Conservation (phyloP, 2,113 vertebrate species). For the Melospiza melodia region DNA sequence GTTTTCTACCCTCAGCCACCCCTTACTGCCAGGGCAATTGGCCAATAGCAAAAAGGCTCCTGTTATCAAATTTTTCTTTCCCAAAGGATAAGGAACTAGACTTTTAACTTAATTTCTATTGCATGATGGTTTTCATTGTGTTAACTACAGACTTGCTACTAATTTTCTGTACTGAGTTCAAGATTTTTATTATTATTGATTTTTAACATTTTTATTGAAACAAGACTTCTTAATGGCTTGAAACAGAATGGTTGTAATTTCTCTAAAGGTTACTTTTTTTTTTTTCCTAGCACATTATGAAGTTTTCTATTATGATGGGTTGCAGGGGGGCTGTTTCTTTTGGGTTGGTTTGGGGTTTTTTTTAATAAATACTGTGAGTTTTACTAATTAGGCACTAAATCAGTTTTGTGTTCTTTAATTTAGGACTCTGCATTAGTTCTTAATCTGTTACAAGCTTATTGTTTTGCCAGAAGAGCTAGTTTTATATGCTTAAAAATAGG, state of each 20-base stretch:
- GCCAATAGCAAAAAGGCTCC: background rate
- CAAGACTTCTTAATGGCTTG: background rate
- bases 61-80: background rate
- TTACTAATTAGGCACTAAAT: background rate
- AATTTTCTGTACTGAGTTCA: background rate
- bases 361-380: background rate
- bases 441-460: background rate
- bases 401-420: background rate
- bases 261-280: background rate
- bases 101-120: background rate
- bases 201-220: background rate
- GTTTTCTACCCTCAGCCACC: background rate
- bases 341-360: background rate
- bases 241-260: background rate
- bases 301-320: background rate
- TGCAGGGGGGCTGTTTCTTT: background rate
- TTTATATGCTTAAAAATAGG: background rate
- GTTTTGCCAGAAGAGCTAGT: background rate
- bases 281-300: background rate
- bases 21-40: background rate
- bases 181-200: background rate
- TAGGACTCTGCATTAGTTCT: background rate
- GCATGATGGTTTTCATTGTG: background rate
- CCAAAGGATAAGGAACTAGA: background rate
- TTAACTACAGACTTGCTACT: background rate